phyloP scores from a whole-genome alignment of 2,113 vertebrate genomes.

The Marcusenius ussheri region DNA sequence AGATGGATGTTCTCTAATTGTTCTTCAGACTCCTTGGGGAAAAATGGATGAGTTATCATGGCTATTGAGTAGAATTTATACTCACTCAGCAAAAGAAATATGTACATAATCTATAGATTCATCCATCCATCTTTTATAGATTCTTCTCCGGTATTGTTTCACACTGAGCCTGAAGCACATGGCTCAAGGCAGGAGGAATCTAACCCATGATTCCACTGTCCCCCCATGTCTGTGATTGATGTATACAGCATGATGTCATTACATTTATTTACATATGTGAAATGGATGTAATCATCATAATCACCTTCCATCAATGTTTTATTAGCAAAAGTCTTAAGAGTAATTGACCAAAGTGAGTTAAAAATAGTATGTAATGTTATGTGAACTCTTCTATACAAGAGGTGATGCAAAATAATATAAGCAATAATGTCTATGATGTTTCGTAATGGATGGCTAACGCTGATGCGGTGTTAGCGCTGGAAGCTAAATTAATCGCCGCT shows the following conservation, averaged over 20 bases:
- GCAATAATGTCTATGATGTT: background rate
- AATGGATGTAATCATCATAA: background rate
- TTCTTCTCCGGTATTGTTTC: background rate
- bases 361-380: background rate
- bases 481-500: background rate
- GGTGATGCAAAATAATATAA: background rate
- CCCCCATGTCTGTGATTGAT: background rate
- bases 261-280: background rate
- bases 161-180: background rate
- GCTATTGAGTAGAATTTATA: background rate
- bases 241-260: background rate
- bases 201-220: background rate
- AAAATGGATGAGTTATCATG: background rate
- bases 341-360: background rate
- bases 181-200: background rate
- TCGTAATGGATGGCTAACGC: too few relatives aligned
- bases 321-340: background rate
- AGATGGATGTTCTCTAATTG: background rate
- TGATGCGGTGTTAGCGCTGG: background rate
- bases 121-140: background rate
- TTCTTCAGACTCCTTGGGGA: background rate
- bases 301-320: background rate
- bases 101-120: background rate
- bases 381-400: background rate
- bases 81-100: background rate